phyloP scores from a whole-genome alignment of 2,797 vertebrate species.

The Lagocephalus sceleratus region DNA sequence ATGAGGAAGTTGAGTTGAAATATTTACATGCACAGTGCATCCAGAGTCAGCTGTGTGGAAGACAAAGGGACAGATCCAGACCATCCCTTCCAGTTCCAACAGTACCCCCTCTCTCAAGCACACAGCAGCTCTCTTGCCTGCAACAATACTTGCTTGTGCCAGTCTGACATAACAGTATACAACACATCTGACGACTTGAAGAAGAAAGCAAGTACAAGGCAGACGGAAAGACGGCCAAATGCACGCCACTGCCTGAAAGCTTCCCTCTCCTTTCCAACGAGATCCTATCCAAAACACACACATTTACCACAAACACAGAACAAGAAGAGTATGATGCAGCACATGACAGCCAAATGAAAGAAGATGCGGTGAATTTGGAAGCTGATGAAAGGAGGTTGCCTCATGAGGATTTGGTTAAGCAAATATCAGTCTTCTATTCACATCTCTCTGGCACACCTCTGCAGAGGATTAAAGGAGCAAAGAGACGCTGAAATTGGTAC shows the following conservation, averaged over 20 bases:
- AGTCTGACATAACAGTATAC: constrained; percentile 47
- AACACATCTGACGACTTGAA: constrained; percentile 45
- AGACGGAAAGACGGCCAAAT: constrained; percentile 34
- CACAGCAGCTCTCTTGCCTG: constrained; percentile 19
- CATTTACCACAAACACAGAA: constrained; percentile 11
- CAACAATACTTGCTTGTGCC: constrained; percentile 46
- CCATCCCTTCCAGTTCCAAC: constrained; percentile 33
- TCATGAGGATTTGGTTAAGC: constrained; percentile 67
- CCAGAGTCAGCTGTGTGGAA: constrained; percentile 20
- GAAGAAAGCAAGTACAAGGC: constrained; percentile 30
- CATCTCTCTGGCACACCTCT: constrained; percentile 53
- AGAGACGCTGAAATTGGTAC: constrained; percentile 20
- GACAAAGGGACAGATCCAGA: constrained; percentile 45
- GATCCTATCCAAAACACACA: constrained; percentile 1
- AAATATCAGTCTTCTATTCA: constrained; percentile 62
- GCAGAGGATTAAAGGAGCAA: constrained; percentile 65
- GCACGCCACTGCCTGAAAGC: constrained; percentile 38
- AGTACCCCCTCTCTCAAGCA: constrained; percentile 9
- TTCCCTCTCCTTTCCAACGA: constrained; percentile 31
- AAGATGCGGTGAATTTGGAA: constrained; percentile 55
- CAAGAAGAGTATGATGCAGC: constrained; percentile 17
- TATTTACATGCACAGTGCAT: too few relatives aligned
- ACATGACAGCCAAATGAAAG: constrained; percentile 53
- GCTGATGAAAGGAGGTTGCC: constrained; percentile 62
- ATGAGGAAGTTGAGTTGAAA: too few relatives aligned